Conservation (phyloP, 2,888 invertebrate genomes). For the Ceramica pisi region DNA sequence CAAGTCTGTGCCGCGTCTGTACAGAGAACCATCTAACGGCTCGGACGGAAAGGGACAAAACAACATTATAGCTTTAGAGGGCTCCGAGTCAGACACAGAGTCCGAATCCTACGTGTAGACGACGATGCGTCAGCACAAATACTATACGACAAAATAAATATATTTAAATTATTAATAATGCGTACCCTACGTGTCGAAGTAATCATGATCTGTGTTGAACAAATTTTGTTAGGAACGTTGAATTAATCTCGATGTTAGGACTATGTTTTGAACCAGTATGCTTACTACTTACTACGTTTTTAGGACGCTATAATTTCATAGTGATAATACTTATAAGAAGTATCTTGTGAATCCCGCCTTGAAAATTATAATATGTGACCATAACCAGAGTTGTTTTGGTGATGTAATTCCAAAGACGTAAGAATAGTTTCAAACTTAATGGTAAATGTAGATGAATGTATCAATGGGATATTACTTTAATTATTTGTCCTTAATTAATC, state of each 20-base stretch:
- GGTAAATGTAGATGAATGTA: constrained; percentile 74
- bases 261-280: constrained; percentile 64
- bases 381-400: constrained; percentile 90
- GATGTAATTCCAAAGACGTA: constrained; percentile 91
- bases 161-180: constrained; percentile 59
- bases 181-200: constrained; percentile 59
- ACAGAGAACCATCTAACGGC: constrained; percentile 84
- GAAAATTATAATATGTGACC: constrained; percentile 86
- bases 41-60: constrained; percentile 79
- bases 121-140: constrained; percentile 67
- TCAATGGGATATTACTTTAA: constrained; percentile 66
- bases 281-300: constrained; percentile 65
- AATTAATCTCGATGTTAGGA: constrained; percentile 61
- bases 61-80: constrained; percentile 84
- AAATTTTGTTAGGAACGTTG: constrained; percentile 62
- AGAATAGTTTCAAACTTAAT: constrained; percentile 87
- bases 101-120: constrained; percentile 88
- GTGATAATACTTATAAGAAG: constrained; percentile 65
- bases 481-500: constrained; percentile 61
- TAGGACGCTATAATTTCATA: constrained; percentile 60
- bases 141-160: constrained; percentile 48
- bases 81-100: constrained; percentile 88
- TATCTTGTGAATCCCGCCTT: constrained; percentile 86
- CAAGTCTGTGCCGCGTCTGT: constrained; percentile 87
- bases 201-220: constrained; percentile 66